Conservation (phyloP, 2,888 invertebrate species). For the Hofmannophila pseudospretella region DNA sequence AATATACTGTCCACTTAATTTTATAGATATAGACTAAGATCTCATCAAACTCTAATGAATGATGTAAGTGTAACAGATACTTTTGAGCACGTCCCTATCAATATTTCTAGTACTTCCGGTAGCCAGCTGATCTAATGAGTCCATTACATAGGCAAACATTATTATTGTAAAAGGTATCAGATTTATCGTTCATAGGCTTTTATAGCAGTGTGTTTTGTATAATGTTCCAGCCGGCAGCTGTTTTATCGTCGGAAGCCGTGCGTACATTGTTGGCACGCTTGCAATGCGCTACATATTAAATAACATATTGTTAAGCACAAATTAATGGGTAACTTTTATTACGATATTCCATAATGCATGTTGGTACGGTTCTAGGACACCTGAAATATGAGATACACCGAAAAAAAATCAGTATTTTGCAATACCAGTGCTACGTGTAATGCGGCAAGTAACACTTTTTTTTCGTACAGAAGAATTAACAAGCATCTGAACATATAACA, state of each 20-base stretch:
- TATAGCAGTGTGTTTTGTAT: slow-evolving; percentile 18
- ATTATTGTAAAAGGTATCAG: slow-evolving; percentile 17
- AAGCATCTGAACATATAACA: too few species aligned
- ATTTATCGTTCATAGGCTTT: slow-evolving; percentile 12
- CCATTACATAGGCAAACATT: slow-evolving; percentile 22
- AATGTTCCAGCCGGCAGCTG: slow-evolving; percentile 35
- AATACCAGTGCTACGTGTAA: too few species aligned
- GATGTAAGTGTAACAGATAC: too few species aligned
- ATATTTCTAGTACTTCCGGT: slow-evolving; percentile 9
- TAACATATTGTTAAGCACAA: slow-evolving; percentile 27
- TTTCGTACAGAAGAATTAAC: too few species aligned
- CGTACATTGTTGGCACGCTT: slow-evolving; percentile 41
- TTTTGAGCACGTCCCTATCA: too few species aligned
- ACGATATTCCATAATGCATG: slow-evolving; percentile 3
- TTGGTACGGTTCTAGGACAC: too few species aligned
- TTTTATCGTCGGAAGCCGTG: slow-evolving; percentile 43
- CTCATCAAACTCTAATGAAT: too few species aligned
- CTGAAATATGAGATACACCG: too few species aligned
- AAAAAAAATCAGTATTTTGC: too few species aligned
- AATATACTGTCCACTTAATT: too few species aligned
- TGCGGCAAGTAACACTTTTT: too few species aligned
- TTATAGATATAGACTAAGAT: too few species aligned
- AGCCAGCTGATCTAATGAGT: slow-evolving; percentile 12
- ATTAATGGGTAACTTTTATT: slow-evolving; percentile 30
- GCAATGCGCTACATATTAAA: slow-evolving; percentile 35